Base-by-base conservation (phyloP, 2,888 invertebrate genomes). In the Andrena bucephala region DNA sequence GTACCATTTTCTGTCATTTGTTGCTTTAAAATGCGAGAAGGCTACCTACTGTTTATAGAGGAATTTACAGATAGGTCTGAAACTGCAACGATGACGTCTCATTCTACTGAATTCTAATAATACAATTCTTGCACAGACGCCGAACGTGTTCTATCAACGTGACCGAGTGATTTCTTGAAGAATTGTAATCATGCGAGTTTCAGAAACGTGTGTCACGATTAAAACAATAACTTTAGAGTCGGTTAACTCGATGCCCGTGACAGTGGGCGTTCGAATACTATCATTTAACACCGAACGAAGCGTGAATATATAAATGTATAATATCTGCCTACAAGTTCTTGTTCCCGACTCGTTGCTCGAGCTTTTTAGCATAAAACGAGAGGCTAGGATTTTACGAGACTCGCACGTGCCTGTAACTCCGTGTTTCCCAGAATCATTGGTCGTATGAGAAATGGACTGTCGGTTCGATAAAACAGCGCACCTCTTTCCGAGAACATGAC, bases 241-340 rank as follows among this genome's bases (percentile, higher is more conserved):
- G 65, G 31, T 50, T 63, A 57, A 57, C 59, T 36, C 42, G 62
- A 73, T 54, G 59, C 54, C 6, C 67, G 69, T 59, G 65, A 57
- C 68, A 50, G 87, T 85, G 85, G 87, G 87, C 85, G 87, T 85
- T 62, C 77, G 84, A 88, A 85, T 84, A 67, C 84, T 85, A 81
- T 86, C 84, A 80, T 86, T 87, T 81, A 86, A 85, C 85, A 79
- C 81, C 77, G 83, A 71, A 78, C 80, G 77, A 69, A 82, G 71
- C 59, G 81, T 73, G 85, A 86, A 86, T 86, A 84, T 75, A 86
- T 87, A 86, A 87, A 88, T 87, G 71, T 81, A 85, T 85, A 88
- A 87, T 87, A 76, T 71, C 74, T 81, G 68, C 85, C 81, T 86
- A 87, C 83, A 77, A 76, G 77, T 67, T 54, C 75, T 48, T 63